phyloP scores from a whole-genome alignment of 2,888 invertebrate genomes.

The Campoletis raptor region DNA sequence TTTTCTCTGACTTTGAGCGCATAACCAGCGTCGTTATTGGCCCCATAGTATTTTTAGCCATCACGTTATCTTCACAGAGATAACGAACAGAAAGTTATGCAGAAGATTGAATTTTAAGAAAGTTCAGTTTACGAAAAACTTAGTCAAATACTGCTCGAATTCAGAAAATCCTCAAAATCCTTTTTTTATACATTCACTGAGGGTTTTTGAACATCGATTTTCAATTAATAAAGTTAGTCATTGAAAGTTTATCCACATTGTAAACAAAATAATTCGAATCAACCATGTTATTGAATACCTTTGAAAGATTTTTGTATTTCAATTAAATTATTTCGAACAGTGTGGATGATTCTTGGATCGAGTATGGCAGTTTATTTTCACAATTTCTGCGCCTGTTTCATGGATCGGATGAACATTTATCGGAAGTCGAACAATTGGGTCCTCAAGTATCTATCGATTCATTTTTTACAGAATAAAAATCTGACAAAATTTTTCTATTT shows the following conservation, averaged over 20 bases:
- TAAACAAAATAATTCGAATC: neutral
- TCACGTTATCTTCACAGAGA: no score
- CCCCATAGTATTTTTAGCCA: no score
- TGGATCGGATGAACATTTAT: conserved; percentile 53
- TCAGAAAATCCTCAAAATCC: no score
- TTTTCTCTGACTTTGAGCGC: no score
- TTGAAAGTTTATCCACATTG: neutral
- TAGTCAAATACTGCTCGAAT: no score
- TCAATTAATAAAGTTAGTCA: neutral
- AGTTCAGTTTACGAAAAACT: no score
- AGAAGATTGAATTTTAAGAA: no score
- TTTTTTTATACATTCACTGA: no score
- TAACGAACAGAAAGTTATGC: no score
- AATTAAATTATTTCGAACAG: conserved; percentile 21
- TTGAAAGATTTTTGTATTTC: neutral
- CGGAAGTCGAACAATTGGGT: conserved; percentile 43
- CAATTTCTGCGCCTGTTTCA: conserved; percentile 63
- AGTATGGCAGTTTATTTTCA: conserved; percentile 68
- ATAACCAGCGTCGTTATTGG: no score
- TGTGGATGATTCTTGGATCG: conserved; percentile 64
- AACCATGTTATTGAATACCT: neutral
- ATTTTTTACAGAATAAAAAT: conserved; percentile 38
- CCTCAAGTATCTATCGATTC: conserved; percentile 42
- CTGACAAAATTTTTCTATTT: neutral
- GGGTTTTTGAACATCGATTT: no score